Evolutionary conservation across 2,797 vertebrate genomes (phyloP).

Genomic region (Notolabrus celidotus): DNA sequence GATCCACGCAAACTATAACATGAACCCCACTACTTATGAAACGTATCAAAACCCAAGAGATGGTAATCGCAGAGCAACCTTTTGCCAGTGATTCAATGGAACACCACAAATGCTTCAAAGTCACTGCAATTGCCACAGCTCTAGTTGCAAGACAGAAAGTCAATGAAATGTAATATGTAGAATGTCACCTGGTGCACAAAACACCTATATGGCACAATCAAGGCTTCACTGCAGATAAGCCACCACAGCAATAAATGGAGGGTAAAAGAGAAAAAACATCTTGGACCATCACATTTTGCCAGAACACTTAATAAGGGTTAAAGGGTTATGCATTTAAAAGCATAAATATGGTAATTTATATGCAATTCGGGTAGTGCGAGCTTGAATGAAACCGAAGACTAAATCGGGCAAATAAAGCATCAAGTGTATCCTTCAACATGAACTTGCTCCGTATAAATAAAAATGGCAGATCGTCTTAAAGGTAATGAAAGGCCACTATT

Average conservation of each 20-base stretch:
- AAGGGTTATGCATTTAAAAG: neutral
- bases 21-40: neutral
- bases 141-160: neutral
- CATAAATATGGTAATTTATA: neutral
- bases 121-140: neutral
- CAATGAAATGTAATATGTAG: neutral
- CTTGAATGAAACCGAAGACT: neutral
- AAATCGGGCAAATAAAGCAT: neutral
- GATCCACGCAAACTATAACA: neutral
- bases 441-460: neutral
- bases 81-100: neutral
- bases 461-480: neutral
- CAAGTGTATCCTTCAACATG: neutral
- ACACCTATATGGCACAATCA: neutral
- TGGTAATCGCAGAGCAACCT: neutral
- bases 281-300: too few relatives aligned
- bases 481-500: neutral
- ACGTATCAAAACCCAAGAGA: neutral
- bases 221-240: neutral
- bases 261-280: neutral
- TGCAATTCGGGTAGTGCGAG: neutral
- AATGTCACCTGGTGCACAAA: neutral
- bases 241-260: neutral
- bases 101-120: neutral
- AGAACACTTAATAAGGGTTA: too few relatives aligned